A percentile compares a stretch with the other conserved stretches of the same genome.
Conservation (phyloP, 2,888 invertebrate species). For the Drosophila multiciliata region DNA sequence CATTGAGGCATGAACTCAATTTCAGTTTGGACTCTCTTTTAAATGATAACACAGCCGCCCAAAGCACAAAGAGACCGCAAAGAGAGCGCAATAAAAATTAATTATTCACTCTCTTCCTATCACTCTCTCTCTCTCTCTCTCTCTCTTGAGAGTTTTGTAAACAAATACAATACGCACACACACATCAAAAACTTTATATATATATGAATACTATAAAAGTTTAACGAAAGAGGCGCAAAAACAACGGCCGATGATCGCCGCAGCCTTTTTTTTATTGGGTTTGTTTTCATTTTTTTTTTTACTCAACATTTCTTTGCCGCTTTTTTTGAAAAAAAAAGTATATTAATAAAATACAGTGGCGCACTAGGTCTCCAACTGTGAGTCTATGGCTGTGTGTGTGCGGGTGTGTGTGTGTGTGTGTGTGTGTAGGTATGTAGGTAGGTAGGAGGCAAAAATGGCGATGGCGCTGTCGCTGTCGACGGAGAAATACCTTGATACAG, state of each 20-base stretch:
- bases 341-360: conserved; percentile 23
- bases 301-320: conserved; percentile 40
- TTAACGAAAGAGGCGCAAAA: conserved; percentile 45
- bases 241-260: conserved; percentile 53
- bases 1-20: conserved; percentile 7
- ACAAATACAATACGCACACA: conserved; percentile 27
- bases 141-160: conserved; percentile 38
- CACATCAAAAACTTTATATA: neutral
- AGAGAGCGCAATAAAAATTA: conserved; percentile 9
- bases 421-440: conserved; percentile 13
- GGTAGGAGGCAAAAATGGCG: conserved; percentile 40
- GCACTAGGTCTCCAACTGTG: conserved; percentile 38
- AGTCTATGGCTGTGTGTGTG: neutral
- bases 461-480: conserved; percentile 26
- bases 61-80: neutral
- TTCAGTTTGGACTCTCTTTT: conserved; percentile 37
- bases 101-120: neutral
- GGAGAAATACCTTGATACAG: conserved; percentile 47
- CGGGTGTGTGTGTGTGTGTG: neutral
- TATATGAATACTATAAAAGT: conserved; percentile 15
- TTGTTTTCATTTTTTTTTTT: conserved; percentile 33
- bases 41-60: conserved; percentile 36
- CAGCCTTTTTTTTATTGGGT: conserved; percentile 34
- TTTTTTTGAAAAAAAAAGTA: conserved; percentile 5
- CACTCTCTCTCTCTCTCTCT: neutral